Base-by-base conservation (phyloP, 2,888 invertebrate species). In the Acleris cristana region DNA sequence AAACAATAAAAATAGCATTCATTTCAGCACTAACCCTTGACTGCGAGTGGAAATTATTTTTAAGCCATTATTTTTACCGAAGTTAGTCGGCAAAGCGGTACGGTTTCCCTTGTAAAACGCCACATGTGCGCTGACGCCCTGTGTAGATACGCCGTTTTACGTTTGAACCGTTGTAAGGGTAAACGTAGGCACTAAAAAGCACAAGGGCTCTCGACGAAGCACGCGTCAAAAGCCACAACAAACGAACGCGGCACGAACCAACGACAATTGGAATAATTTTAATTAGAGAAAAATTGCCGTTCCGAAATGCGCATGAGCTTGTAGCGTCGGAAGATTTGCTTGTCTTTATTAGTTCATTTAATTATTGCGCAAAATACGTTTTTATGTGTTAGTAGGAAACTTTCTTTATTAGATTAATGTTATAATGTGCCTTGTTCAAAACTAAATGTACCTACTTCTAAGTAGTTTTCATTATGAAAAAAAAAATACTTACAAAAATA, bases 191-290 rank as follows among this genome's bases (percentile, higher is more conserved):
- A 89, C 90, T 90, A 88, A 90, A 90, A 89, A 89, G 90, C 89
- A 89, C 85, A 81, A 90, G 90, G 80, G 85, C 79, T 74, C 89
- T 90, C 81, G 74, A 87, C 83, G 86, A 78, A 87, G 85, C 91
- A 91, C 91, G 91, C 90, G 91, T 88, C 91, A 80, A 79, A 78
- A 83, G 80, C 87, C 89, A 86, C 89, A 89, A 90, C 91, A 92
- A 91, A 91, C 90, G 89, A 82, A 84, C 81, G 85, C 82, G 73
- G 83, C 73, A 72, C 66, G 70, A 48, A 48, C 75, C 74, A 80
- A 89, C 89, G 88, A 92, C 92, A 92, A 92, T 92, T 87, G 87
- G 83, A 81, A 91, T 92, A 88, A 90, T 90, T 92, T 92, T 92
- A 92, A 92, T 92, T 92, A 92, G 92, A 92, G 90, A 92, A 92